Percentiles rank a stretch among this genome's conserved stretches.
phyloP scores from a whole-genome alignment of 2,888 invertebrate species.

The Alcis repandata region DNA sequence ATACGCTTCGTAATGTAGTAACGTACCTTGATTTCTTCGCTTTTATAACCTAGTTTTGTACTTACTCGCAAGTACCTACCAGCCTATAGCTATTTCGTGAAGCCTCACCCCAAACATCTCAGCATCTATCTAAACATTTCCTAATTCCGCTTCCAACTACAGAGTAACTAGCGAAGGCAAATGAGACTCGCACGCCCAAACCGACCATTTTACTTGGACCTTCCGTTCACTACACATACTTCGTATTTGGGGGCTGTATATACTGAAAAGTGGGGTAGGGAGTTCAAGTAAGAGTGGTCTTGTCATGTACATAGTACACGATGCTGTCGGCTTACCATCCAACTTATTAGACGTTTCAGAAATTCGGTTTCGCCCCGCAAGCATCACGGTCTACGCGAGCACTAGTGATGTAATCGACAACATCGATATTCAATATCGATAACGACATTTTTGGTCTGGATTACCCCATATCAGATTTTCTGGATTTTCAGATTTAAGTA shows the following conservation, averaged over 20 bases:
- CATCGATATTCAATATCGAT: slow-evolving; percentile 11
- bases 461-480: no score
- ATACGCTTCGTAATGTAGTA: no score
- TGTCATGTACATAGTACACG: slow-evolving; percentile 77
- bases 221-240: slow-evolving; percentile 51
- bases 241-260: slow-evolving; percentile 48
- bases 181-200: slow-evolving; percentile 72
- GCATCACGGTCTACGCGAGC: slow-evolving; percentile 71
- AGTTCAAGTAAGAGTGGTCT: slow-evolving; percentile 63
- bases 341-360: slow-evolving; percentile 86
- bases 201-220: slow-evolving; percentile 62
- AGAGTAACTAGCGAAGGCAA: slow-evolving; percentile 74
- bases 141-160: slow-evolving; percentile 73
- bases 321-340: slow-evolving; percentile 82
- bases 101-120: slow-evolving; percentile 44
- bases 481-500: no score
- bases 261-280: slow-evolving; percentile 48
- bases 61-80: neutral
- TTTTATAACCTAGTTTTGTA: neutral
- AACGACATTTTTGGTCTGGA: no score
- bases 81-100: slow-evolving; percentile 4
- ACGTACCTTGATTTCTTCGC: no score
- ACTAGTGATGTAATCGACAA: slow-evolving; percentile 55
- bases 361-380: slow-evolving; percentile 84
- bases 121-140: slow-evolving; percentile 74